Evolutionary conservation across 2,113 vertebrate genomes (phyloP), one percentile per base, ranked within the genome.

Genomic region (Syngnathus typhle): DNA sequence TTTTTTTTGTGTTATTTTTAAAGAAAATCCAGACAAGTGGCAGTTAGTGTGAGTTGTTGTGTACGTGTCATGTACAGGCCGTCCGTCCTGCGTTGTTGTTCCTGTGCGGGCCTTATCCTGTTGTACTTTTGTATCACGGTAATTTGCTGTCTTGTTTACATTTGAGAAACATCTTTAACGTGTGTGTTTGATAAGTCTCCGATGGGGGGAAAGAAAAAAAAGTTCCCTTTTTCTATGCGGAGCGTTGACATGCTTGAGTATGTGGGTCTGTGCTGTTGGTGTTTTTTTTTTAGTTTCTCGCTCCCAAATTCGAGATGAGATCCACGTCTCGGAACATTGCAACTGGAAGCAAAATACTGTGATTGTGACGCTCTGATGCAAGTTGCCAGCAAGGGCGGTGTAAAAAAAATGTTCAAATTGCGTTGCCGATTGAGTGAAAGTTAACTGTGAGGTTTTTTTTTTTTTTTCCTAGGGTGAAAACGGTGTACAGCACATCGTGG

Each of bases 101-200:
- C 83, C 83, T 77, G 79, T 80, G 80, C 76, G 64, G 90, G 90
- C 90, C 90, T 90, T 90, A 91, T 79, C 91, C 87, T 92, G 92
- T 94, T 89, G 92, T 95, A 94, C 95, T 96, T 96, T 95, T 95
- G 93, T 95, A 95, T 91, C 89, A 83, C 83, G 70, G 88, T 91
- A 90, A 90, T 88, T 93, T 94, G 90, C 88, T 88, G 90, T 92
- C 82, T 84, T 88, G 85, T 90, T 89, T 93, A 91, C 89, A 91
- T 89, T 93, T 86, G 82, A 85, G 82, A 87, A 86, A 88, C 88
- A 90, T 88, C 76, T 90, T 85, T 23, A 83, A 82, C 78, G 87
- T 88, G 85, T 85, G 80, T 85, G 84, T 90, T 84, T 89, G 89
- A 76, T 88, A 90, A 83, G 89, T 90, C 86, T 85, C 87, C 80